Conservation (phyloP, 2,888 invertebrate genomes). For the Zootermopsis nevadensis region DNA sequence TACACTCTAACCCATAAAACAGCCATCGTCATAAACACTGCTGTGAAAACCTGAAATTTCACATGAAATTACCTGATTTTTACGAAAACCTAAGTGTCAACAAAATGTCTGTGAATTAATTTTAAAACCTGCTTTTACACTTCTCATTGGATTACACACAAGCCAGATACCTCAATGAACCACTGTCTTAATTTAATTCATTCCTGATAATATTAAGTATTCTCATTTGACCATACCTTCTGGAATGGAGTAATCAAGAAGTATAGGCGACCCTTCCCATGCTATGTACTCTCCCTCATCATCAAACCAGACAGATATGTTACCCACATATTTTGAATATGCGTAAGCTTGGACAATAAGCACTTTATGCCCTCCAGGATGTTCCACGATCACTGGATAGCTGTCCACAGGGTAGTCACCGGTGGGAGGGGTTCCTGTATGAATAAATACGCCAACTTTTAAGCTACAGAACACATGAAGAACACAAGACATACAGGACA, state of each 20-base stretch:
- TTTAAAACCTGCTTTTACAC: too few species aligned
- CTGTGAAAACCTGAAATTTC: too few species aligned
- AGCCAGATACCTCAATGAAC: too few species aligned
- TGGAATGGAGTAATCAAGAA: constrained; percentile 70
- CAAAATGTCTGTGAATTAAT: too few species aligned
- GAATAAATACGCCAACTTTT: too few species aligned
- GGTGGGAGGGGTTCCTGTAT: constrained; percentile 57
- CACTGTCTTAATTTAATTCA: too few species aligned
- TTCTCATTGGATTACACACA: too few species aligned
- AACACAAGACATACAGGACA: too few species aligned
- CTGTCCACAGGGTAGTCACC: constrained; percentile 59
- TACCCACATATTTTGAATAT: constrained; percentile 76
- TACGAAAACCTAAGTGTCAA: too few species aligned
- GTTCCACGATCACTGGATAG: constrained; percentile 62
- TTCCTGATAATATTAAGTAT: neutral
- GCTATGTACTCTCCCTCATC: constrained; percentile 71
- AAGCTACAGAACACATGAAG: neutral
- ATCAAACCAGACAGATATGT: constrained; percentile 78
- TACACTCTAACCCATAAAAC: too few species aligned
- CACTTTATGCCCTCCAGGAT: constrained; percentile 56
- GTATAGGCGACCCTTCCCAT: constrained; percentile 81
- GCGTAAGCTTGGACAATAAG: constrained; percentile 63
- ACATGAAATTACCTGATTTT: too few species aligned
- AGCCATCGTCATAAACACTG: too few species aligned
- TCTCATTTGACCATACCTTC: constrained; percentile 67